A percentile compares a stretch with the other conserved stretches of the same genome.
These are phyloP conservation scores for Syngnathus floridae DNA, from an alignment of 2,113 vertebrate species.

Conservation along the genomic window DNA sequence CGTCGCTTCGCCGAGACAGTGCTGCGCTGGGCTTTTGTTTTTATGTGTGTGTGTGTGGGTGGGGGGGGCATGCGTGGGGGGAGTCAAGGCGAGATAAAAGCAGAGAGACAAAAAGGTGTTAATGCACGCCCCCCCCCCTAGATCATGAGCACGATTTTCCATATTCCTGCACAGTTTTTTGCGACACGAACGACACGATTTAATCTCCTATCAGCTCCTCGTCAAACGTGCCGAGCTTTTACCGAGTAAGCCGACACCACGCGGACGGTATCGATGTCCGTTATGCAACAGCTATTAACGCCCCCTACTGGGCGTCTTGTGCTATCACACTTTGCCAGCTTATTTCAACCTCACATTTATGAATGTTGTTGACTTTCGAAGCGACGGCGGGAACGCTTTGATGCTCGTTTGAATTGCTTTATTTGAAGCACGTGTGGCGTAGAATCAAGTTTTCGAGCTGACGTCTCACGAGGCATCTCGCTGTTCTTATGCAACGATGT, in stretches of 20 bases:
- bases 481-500: too few relatives aligned
- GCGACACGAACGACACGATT: neutral
- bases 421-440: too few relatives aligned
- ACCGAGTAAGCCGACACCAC: neutral
- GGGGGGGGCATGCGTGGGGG: slow-evolving; percentile 18
- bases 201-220: too few relatives aligned
- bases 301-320: slow-evolving; percentile 24
- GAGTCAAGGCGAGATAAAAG: slow-evolving; percentile 37
- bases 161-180: slow-evolving; percentile 37
- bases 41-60: neutral
- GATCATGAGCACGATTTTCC: slow-evolving; percentile 30
- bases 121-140: slow-evolving; percentile 47
- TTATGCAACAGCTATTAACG: slow-evolving; percentile 40
- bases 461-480: too few relatives aligned
- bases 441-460: too few relatives aligned
- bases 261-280: slow-evolving; percentile 1
- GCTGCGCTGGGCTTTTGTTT: neutral
- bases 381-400: too few relatives aligned
- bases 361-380: neutral
- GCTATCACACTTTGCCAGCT: slow-evolving; percentile 8
- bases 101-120: slow-evolving; percentile 47
- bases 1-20: slow-evolving; percentile 13
- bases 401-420: too few relatives aligned
- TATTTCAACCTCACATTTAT: neutral
- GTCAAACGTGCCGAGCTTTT: neutral